Conservation (phyloP, 2,888 invertebrate species). For the Ectropis crepuscularia region DNA sequence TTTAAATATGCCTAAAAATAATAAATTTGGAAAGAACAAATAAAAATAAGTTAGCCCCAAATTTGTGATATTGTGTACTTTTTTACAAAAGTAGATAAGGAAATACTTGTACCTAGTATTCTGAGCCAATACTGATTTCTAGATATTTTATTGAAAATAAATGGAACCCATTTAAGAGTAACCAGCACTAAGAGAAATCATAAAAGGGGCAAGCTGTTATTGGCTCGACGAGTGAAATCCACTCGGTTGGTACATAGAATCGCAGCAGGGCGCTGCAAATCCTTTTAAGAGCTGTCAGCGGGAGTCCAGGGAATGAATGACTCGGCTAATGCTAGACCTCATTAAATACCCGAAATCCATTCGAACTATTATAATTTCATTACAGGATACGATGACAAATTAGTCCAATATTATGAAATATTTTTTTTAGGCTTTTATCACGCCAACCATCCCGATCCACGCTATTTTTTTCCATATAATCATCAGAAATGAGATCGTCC, state of each 20-base stretch:
- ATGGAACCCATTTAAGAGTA: background rate
- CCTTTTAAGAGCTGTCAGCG: conserved; percentile 60
- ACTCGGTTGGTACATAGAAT: conserved; percentile 38
- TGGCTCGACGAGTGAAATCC: conserved; percentile 38
- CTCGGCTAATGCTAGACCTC: conserved; percentile 30
- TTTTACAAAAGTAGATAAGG: background rate
- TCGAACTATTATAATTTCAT: background rate
- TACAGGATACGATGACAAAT: too few relatives aligned
- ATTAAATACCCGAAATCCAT: conserved; percentile 22
- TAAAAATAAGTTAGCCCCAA: background rate
- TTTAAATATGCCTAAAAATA: too few relatives aligned
- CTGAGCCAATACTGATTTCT: too few relatives aligned
- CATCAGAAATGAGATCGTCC: too few relatives aligned
- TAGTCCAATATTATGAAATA: too few relatives aligned
- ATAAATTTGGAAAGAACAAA: too few relatives aligned
- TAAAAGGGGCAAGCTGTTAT: conserved; percentile 11
- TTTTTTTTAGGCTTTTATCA: too few relatives aligned
- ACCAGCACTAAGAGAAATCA: background rate
- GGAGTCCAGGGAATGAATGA: conserved; percentile 43
- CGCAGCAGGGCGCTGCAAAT: conserved; percentile 54
- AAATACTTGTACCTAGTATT: too few relatives aligned
- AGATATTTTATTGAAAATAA: too few relatives aligned
- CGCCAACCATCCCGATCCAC: too few relatives aligned
- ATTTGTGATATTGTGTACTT: background rate
- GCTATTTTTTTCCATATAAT: too few relatives aligned